Percentiles rank a stretch among this genome's conserved stretches.
Evolutionary conservation across 2,888 invertebrate species (phyloP).

Genomic region (Hemistola chrysoprasaria): DNA sequence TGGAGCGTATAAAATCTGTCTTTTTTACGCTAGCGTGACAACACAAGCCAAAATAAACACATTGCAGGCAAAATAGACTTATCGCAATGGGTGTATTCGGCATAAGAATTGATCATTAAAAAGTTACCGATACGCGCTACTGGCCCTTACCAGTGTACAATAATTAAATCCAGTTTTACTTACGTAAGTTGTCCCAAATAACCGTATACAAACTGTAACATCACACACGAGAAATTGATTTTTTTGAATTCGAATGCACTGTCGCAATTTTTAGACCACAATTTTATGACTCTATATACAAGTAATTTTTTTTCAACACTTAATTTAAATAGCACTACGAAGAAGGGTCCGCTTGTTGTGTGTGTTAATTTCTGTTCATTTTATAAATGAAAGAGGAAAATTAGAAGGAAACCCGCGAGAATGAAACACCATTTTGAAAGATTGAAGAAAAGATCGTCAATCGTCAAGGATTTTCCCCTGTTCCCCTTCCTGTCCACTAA

Average conservation of each 20-base stretch:
- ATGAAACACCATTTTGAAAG: slow-evolving; percentile 77
- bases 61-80: slow-evolving; percentile 7
- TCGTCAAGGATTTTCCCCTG: slow-evolving; percentile 67
- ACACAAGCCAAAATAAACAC: slow-evolving; percentile 27
- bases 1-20: slow-evolving; percentile 27
- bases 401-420: slow-evolving; percentile 70
- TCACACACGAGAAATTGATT: slow-evolving; percentile 67
- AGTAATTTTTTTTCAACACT: slow-evolving; percentile 36
- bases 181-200: slow-evolving; percentile 75
- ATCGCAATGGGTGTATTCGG: slow-evolving; percentile 8
- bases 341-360: slow-evolving; percentile 37
- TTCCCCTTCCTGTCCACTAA: slow-evolving; percentile 53
- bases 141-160: slow-evolving; percentile 43
- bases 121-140: slow-evolving; percentile 7
- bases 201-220: slow-evolving; percentile 68
- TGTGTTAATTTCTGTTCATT: slow-evolving; percentile 56
- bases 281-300: slow-evolving; percentile 27
- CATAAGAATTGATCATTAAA: slow-evolving; percentile 1
- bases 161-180: slow-evolving; percentile 63
- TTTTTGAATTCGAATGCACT: slow-evolving; percentile 38
- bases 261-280: slow-evolving; percentile 26
- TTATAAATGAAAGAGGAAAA: slow-evolving; percentile 57
- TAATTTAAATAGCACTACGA: slow-evolving; percentile 43
- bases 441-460: slow-evolving; percentile 70
- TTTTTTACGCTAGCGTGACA: slow-evolving; percentile 26